Evolutionary conservation across 2,888 invertebrate genomes (phyloP), one percentile per base, ranked within the genome.

Genomic region (Rutpela maculata): DNA sequence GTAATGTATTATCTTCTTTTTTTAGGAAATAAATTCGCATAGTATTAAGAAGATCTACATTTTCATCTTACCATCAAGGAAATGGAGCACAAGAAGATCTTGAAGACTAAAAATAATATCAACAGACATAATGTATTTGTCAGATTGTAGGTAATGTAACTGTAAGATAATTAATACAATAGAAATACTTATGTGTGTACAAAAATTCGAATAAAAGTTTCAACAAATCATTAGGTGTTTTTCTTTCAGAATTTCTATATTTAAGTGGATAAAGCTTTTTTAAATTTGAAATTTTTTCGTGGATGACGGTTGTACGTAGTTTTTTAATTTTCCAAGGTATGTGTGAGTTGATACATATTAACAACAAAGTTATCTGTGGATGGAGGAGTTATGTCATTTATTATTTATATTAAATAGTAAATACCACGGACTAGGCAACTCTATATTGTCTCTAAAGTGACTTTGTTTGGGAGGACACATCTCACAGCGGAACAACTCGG

Each of bases 191-290:
- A 56, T 79, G 75, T 77, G 79, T 79, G 77, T 79, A 79, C 73
- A 79, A 78, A 78, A 69, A 75, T 57, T 77, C 67, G 63, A 79
- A 79, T 76, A 72, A 76, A 78, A 75, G 56, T 62, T 72, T 76
- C 65, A 76, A 74, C 22, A 63, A 12, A 69, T 43, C 15, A 4
- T 18, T 15, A 6, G 11, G 15, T 12, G 15, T 59, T 59, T 59
- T 22, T 4, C 18, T 59, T 19, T 59, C 6, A 9, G 9, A 35
- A 35, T 35, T 6, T 7, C 31, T 3, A 7, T 7, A 35, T 35
- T 35, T 3, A 7, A 9, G 7, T 35, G 31, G 5, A 35, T 35
- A 35, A 5, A 35, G 7, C 7, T 35, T 35, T 35, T 7, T 35
- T 0, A 35, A 35, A 7, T 9, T 35, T 6, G 6, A 3, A 4